Percentiles rank a stretch among this genome's conserved stretches.
Evolutionary conservation across 2,888 invertebrate species (phyloP).

Genomic region (Drosophila trichaetosa): DNA sequence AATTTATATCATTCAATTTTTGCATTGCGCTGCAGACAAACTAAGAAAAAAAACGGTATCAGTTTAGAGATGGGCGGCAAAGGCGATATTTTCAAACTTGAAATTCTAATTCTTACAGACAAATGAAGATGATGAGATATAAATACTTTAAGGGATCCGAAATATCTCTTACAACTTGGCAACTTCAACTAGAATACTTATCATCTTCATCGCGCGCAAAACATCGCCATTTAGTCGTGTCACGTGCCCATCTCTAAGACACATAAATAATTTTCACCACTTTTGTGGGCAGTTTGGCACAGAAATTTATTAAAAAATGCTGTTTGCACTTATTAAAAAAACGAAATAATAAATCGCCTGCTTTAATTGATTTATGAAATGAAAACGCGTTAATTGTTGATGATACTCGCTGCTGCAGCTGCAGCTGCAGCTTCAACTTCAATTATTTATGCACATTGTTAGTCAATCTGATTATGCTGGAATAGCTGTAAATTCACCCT

Average conservation of each 20-base stretch:
- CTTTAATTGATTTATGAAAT: conserved; percentile 36
- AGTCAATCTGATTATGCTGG: conserved; percentile 6
- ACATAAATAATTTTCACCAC: conserved; percentile 56
- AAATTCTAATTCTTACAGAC: background rate
- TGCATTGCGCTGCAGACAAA: conserved; percentile 59
- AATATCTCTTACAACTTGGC: background rate
- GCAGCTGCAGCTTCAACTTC: background rate
- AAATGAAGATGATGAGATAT: background rate
- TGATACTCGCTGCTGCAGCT: conserved; percentile 4
- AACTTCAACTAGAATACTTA: too few species aligned
- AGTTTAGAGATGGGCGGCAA: conserved; percentile 1
- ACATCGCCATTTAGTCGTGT: background rate
- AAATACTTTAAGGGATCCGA: background rate
- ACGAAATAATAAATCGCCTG: conserved; percentile 27
- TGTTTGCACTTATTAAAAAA: conserved; percentile 54
- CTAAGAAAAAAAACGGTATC: conserved; percentile 54
- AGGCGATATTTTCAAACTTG: background rate
- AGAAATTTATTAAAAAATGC: conserved; percentile 68
- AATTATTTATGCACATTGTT: conserved; percentile 15
- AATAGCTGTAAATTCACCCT: conserved; percentile 10
- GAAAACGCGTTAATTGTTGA: conserved; percentile 34
- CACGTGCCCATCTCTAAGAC: conserved; percentile 13
- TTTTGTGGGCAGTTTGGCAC: conserved; percentile 35
- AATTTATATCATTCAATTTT: conserved; percentile 70
- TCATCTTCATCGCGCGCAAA: background rate